Conservation (phyloP, 2,113 vertebrate species). For the Thomomys bottae region DNA sequence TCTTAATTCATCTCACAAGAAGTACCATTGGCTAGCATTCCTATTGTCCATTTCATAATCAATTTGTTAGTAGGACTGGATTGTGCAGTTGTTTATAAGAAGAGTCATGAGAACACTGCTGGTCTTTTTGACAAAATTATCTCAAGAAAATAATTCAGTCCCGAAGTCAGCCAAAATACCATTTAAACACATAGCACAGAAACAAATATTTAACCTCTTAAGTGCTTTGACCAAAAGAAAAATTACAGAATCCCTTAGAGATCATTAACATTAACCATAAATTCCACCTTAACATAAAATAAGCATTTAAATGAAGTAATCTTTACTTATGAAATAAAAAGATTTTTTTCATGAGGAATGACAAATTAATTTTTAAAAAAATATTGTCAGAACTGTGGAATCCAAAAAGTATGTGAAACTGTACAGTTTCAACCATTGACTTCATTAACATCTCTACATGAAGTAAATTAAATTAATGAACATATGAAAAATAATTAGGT, state of each 20-base stretch:
- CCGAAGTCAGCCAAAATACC: slow-evolving; percentile 67
- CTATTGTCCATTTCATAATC: slow-evolving; percentile 40
- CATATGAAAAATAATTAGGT: slow-evolving; percentile 14
- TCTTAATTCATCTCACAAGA: slow-evolving; percentile 5
- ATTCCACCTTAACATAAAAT: slow-evolving; percentile 52
- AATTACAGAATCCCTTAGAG: slow-evolving; percentile 60
- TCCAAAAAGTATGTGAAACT: slow-evolving; percentile 55
- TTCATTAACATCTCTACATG: slow-evolving; percentile 46
- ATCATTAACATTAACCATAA: slow-evolving; percentile 70
- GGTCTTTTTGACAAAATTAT: slow-evolving; percentile 64
- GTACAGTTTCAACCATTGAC: slow-evolving; percentile 3
- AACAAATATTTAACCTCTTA: slow-evolving; percentile 76
- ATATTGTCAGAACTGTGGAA: slow-evolving; percentile 37
- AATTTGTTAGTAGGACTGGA: slow-evolving; percentile 61
- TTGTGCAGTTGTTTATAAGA: slow-evolving; percentile 50
- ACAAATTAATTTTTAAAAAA: slow-evolving; percentile 47
- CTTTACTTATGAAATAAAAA: slow-evolving; percentile 59
- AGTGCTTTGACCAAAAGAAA: slow-evolving; percentile 70
- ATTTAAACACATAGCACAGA: not conserved
- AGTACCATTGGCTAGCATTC: slow-evolving; percentile 47
- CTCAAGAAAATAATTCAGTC: slow-evolving; percentile 73
- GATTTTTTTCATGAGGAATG: slow-evolving; percentile 30
- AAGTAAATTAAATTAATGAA: slow-evolving; percentile 56
- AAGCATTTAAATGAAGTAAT: slow-evolving; percentile 61
- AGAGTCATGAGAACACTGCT: slow-evolving; percentile 67